Evolutionary conservation across 2,797 vertebrate genomes (phyloP), one percentile per base, ranked within the genome.

Genomic region (Spinibarbus caldwelli): DNA sequence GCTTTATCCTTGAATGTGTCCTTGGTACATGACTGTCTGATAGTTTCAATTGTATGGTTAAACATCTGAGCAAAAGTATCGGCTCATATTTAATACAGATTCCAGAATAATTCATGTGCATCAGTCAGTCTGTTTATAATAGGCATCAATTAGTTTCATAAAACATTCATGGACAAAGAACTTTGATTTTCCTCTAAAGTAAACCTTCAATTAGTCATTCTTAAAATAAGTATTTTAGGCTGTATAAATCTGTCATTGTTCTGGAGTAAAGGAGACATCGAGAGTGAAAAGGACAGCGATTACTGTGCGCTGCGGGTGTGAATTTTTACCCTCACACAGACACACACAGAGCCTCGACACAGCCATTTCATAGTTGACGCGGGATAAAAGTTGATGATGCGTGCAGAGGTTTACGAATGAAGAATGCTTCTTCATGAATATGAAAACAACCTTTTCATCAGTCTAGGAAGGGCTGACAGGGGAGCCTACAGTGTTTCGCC

Each of bases 351-450:
- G 82, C 82, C 80, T 78, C 84, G 64, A 89, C 88, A 84, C 86
- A 87, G 85, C 89, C 79, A 90, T 90, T 90, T 91, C 88, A 87
- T 85, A 89, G 85, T 80, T 83, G 45, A 84, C 78, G 73, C 76
- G 84, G 79, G 79, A 78, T 87, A 86, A 89, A 89, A 90, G n/a
- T n/a, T n/a, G n/a, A n/a, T n/a, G n/a, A n/a, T n/a, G n/a, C n/a
- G n/a, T n/a, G n/a, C n/a, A n/a, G 77, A 87, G 87, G 88, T 87
- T 71, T 88, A 86, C 83, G 78, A 86, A 87, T 86, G 80, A 88
- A 88, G 88, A 88, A 90, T 88, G 86, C 78, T 84, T 80, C 87
- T 86, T 89, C 88, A 88, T 90, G 88, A 90, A 90, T 90, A 90
- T 89, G 86, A 89, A 90, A 89, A 87, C 88, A 88, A 88, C 81